Percentiles rank a stretch among this genome's conserved stretches.
Evolutionary conservation across 2,888 invertebrate genomes (phyloP).

Genomic region (Crematogaster levior): DNA sequence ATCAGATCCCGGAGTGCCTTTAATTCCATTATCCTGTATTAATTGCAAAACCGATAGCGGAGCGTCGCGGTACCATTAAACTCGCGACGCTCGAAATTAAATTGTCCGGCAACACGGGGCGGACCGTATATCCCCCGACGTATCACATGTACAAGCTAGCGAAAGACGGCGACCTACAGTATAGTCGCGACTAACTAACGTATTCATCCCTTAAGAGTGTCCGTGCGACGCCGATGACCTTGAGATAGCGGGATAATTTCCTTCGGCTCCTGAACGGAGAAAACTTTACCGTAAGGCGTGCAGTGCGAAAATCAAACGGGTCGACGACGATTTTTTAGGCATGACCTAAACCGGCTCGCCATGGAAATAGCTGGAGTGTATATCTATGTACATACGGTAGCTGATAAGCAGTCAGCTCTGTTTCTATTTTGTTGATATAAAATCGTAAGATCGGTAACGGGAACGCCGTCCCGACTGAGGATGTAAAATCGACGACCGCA

Average conservation of each 20-base stretch:
- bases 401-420: slow-evolving; percentile 65
- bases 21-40: slow-evolving; percentile 51
- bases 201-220: slow-evolving; percentile 62
- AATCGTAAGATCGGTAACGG: slow-evolving; percentile 68
- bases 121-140: slow-evolving; percentile 58
- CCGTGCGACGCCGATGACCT: slow-evolving; percentile 64
- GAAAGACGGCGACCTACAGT: slow-evolving; percentile 38
- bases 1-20: slow-evolving; percentile 48
- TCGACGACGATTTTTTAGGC: slow-evolving; percentile 55
- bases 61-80: slow-evolving; percentile 47
- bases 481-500: slow-evolving; percentile 66
- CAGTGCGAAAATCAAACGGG: slow-evolving; percentile 67
- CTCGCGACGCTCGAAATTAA: slow-evolving; percentile 47
- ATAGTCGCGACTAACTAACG: slow-evolving; percentile 52
- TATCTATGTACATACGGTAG: not conserved
- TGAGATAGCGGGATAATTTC: slow-evolving; percentile 58
- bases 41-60: slow-evolving; percentile 51
- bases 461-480: slow-evolving; percentile 55
- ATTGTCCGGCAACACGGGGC: slow-evolving; percentile 31
- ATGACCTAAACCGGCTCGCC: slow-evolving; percentile 67
- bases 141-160: slow-evolving; percentile 17
- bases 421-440: slow-evolving; percentile 57
- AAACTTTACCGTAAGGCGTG: slow-evolving; percentile 62
- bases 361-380: slow-evolving; percentile 13
- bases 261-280: slow-evolving; percentile 35